Evolutionary conservation across 2,113 vertebrate genomes (phyloP), one percentile per base, ranked within the genome.

Genomic region (Hiodon tergisus): DNA sequence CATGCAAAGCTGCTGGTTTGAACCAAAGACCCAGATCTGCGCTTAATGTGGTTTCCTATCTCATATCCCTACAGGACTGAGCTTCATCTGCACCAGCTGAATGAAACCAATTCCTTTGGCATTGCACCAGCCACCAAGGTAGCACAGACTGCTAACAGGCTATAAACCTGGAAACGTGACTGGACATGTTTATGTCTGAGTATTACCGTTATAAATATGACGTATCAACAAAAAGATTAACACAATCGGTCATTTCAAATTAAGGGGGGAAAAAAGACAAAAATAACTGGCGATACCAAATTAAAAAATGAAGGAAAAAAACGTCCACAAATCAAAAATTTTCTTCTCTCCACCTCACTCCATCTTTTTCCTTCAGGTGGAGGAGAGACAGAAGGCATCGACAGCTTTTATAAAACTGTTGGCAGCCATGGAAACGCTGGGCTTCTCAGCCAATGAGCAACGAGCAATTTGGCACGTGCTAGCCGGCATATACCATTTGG

Each of bases 401-500:
- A 81, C 81, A 0, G 93, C 91, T 0, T 98, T 98, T 10, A 72
- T 89, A 74, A 93, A 91, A 87, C 93, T 98, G 13, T 89, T 82
- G 81, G 82, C 82, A 0, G 95, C 97, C 88, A 94, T 98, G 97
- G 92, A 88, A 81, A 91, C 74, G 0, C 87, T 98, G 86, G 92
- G 90, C 72, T 89, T 99, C 88, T 83, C 80, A 0, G 55, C 78
- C 0, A 76, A 89, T 0, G 95, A 99, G 86, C 96, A 94, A 87
- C 84, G 57, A 0, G 94, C 94, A 0, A 74, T 97, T 60, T 99
- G 97, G 97, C 90, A 91, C 0, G 77, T 99, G 65, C 74, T 98
- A 83, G 96, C 96, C 0, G 91, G 85, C 17, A 95, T 99, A 77
- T 97, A 94, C 84, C 97, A 98, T 84, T 91, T 99, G 31, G 96